Conservation (phyloP, 2,888 invertebrate species). For the Euzetes globulus region DNA sequence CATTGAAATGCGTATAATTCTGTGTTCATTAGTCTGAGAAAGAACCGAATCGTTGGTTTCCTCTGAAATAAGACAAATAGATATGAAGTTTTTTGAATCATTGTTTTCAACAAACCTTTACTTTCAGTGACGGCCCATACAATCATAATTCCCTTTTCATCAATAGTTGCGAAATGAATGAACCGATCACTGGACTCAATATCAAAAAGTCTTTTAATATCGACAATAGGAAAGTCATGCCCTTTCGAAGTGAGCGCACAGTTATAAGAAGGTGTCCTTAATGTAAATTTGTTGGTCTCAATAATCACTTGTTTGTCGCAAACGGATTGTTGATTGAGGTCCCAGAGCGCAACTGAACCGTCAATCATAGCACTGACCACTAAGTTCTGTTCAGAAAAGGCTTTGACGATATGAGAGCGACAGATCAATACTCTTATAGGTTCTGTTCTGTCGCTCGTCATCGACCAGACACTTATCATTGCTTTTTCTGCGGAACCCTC, state of each 20-base stretch:
- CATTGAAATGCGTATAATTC: not conserved
- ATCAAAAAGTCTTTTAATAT: not conserved
- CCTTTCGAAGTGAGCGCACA: slow-evolving; percentile 1
- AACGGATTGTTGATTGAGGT: slow-evolving; percentile 3
- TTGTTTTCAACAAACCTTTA: slow-evolving; percentile 6
- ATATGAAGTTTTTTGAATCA: not conserved
- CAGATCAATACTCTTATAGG: slow-evolving; percentile 7
- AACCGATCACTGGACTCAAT: not conserved
- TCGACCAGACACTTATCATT: slow-evolving; percentile 17
- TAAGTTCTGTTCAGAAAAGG: not conserved
- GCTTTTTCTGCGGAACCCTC: slow-evolving; percentile 26
- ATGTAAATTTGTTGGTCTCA: not conserved
- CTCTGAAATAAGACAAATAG: not conserved
- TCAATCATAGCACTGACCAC: slow-evolving; percentile 28
- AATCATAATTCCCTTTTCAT: slow-evolving; percentile 19
- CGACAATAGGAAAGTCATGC: not conserved
- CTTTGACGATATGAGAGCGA: not conserved
- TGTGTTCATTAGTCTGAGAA: not conserved
- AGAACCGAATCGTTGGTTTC: not conserved
- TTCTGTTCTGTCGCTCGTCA: not conserved
- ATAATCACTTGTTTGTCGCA: not conserved
- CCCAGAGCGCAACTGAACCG: slow-evolving; percentile 28
- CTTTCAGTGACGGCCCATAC: slow-evolving; percentile 13
- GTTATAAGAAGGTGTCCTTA: slow-evolving; percentile 22
- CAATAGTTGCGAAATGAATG: slow-evolving; percentile 5